phyloP scores from a whole-genome alignment of 2,113 vertebrate species.

The Saimiri boliviensis region DNA sequence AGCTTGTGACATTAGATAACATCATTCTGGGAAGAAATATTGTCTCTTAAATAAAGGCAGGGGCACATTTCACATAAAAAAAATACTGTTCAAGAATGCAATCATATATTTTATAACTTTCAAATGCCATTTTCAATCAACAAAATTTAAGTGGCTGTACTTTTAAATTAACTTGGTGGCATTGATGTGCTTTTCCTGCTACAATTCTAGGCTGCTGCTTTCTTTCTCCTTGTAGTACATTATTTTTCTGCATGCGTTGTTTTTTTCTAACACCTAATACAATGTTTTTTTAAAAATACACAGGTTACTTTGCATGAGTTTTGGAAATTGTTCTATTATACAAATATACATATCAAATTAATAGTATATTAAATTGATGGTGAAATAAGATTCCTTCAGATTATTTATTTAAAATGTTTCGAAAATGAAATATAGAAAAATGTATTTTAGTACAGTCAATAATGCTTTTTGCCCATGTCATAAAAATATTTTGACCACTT shows the following conservation, averaged over 20 bases:
- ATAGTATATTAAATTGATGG: background rate
- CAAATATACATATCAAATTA: background rate
- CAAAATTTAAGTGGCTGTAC: background rate
- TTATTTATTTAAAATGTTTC: constrained; percentile 14
- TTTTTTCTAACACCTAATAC: constrained; percentile 44
- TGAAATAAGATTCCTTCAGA: background rate
- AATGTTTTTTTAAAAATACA: background rate
- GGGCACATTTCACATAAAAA: background rate
- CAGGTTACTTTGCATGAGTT: constrained; percentile 48
- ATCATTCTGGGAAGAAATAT: background rate
- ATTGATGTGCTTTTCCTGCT: background rate
- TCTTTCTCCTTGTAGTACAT: background rate
- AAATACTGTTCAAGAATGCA: background rate
- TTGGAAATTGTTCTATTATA: constrained; percentile 16
- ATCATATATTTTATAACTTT: background rate
- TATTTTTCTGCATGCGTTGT: constrained; percentile 43
- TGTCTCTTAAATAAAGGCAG: background rate
- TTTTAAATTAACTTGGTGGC: background rate
- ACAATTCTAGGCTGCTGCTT: background rate
- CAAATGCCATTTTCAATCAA: background rate
- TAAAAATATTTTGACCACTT: background rate
- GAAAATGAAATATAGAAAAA: background rate
- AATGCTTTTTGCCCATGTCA: background rate
- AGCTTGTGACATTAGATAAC: background rate
- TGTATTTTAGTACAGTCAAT: background rate